Evolutionary conservation across 2,888 invertebrate species (phyloP).

Genomic region (Drosophila meridionalis): DNA sequence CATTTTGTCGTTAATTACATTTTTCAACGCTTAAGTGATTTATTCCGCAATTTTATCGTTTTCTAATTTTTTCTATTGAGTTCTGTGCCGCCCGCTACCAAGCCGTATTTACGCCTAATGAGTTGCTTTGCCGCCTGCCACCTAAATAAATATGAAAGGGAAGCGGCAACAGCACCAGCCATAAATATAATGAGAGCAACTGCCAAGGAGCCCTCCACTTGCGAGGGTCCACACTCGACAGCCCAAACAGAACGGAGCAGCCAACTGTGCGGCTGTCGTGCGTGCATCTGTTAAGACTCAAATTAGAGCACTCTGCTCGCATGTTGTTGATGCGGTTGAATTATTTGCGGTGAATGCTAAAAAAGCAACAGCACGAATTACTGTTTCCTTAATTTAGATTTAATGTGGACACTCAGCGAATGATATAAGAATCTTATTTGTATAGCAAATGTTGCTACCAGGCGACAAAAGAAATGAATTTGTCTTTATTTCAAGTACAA

Average conservation of each 20-base stretch:
- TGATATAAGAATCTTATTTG: not conserved
- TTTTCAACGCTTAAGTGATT: constrained; percentile 76
- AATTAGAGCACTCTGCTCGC: constrained; percentile 63
- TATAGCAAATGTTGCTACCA: not conserved
- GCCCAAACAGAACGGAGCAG: constrained; percentile 1
- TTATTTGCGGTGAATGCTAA: constrained; percentile 31
- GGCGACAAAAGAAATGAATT: not conserved
- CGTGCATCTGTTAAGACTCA: constrained; percentile 57
- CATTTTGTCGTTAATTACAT: constrained; percentile 81
- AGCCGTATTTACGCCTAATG: constrained; percentile 56
- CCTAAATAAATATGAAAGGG: constrained; percentile 62
- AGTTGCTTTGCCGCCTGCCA: constrained; percentile 51
- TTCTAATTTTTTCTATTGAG: constrained; percentile 74
- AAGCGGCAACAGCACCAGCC: constrained; percentile 34
- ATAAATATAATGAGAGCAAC: constrained; percentile 58
- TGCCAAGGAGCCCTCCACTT: constrained; percentile 9
- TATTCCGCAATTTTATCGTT: constrained; percentile 77
- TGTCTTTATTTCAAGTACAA: not conserved
- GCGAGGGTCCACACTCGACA: not conserved
- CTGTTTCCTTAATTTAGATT: constrained; percentile 3
- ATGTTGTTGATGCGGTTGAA: constrained; percentile 47
- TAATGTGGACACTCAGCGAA: not conserved
- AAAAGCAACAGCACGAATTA: constrained; percentile 1
- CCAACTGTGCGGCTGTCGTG: constrained; percentile 32
- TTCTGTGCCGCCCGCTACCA: constrained; percentile 12